Base-by-base conservation (phyloP, 2,797 vertebrate genomes). In the Setipinna tenuifilis region DNA sequence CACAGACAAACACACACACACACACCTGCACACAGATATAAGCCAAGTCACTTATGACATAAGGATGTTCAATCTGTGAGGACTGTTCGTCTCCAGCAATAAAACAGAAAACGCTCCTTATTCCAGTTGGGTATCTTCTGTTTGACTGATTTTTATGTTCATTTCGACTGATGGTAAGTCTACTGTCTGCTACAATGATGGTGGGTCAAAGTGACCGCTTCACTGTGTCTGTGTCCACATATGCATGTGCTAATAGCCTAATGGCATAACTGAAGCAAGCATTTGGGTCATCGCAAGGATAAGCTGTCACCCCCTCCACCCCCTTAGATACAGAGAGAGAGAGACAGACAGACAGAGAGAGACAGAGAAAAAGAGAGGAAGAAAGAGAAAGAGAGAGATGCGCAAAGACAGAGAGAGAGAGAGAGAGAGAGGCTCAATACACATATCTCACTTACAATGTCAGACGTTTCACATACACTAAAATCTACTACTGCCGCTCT, bases 391-490 rank as follows among this genome's bases (percentile, higher is more conserved):
- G 23, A 68, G 11, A 68, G n/a, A 25, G 23, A 14, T 59, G 58
- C 62, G 12, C 48, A 50, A 6, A 50, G 6, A 50, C 48, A 50
- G 6, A 50, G 6, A 50, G 6, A 50, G 6, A 50, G 6, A 50
- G 6, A 50, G 6, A 50, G 6, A 50, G 6, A 50, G 6, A 50
- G 6, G 12, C 48, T 1, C 25, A 65, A 68, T n/a, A 68, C 23
- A 23, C 62, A 68, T 68, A 68, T 68, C 62, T 68, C 62, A 68
- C 61, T 62, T 62, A 62, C 62, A 68, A 68, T 68, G 62, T 68
- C 62, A 68, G 23, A 68, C 62, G 62, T 68, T 68, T 68, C 62
- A 68, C 62, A 68, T 68, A 68, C 23, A 68, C 62, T 68, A 31
- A 68, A 68, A 68, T 68, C 62, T 68, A 68, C 62, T 68, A 25